Evolutionary conservation across 23 tunicate species (phyloP).

Genomic region (Halocynthia roretzi): DNA sequence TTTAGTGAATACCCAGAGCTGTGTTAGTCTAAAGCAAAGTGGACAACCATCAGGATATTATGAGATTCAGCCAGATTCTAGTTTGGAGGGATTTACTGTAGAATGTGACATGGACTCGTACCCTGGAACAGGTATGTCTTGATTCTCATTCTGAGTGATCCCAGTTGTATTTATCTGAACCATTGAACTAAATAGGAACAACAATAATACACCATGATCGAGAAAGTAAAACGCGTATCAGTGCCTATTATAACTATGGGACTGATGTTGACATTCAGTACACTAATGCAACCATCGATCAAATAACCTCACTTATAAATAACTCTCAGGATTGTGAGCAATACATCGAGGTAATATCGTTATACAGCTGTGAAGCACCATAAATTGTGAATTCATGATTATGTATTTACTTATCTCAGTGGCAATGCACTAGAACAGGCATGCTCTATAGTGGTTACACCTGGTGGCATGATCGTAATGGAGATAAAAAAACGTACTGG

Average conservation of each 20-base stretch:
- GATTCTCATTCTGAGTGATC: neutral
- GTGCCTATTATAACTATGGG: neutral
- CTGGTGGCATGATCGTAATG: neutral
- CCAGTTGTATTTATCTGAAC: neutral
- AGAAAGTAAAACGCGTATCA: neutral
- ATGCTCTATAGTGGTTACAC: neutral
- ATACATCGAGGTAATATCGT: too few species aligned
- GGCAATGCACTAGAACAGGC: neutral
- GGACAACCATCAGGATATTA: slow-evolving; percentile 11
- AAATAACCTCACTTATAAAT: too few species aligned
- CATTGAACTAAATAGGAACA: neutral
- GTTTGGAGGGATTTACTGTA: neutral
- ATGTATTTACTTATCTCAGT: neutral
- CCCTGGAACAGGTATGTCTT: slow-evolving; percentile 3
- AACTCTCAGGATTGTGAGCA: too few species aligned
- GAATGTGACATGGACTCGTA: slow-evolving; percentile 8
- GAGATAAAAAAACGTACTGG: slow-evolving; percentile 8
- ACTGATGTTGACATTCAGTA: neutral
- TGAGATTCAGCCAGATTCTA: neutral
- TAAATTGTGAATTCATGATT: too few species aligned
- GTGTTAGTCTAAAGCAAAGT: neutral
- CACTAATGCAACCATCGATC: too few species aligned
- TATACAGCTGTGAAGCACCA: too few species aligned
- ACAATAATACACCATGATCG: slow-evolving; percentile 1
- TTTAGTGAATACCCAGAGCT: neutral